These are phyloP conservation scores for Eupithecia vulgata DNA, from an alignment of 2,888 invertebrate species.

Conservation along the genomic window DNA sequence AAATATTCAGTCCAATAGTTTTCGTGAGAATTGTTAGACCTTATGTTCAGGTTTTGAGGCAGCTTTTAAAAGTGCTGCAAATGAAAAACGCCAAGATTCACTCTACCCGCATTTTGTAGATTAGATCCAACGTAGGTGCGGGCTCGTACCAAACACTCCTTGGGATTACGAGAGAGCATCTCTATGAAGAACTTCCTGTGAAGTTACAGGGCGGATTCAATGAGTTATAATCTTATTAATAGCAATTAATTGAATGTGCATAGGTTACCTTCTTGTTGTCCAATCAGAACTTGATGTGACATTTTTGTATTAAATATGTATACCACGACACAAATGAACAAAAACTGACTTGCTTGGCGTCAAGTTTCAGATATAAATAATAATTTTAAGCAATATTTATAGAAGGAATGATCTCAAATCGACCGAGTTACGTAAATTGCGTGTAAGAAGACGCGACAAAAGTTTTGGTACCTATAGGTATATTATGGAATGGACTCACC, in stretches of 20 bases:
- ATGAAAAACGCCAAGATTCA: not conserved
- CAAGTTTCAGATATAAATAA: too few relatives aligned
- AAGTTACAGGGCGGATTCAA: not conserved
- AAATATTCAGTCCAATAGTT: not conserved
- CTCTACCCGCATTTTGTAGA: slow-evolving; percentile 4
- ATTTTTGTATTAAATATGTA: too few relatives aligned
- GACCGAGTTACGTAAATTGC: too few relatives aligned
- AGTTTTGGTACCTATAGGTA: too few relatives aligned
- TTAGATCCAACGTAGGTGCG: not conserved
- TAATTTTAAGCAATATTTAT: too few relatives aligned
- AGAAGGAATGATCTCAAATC: too few relatives aligned
- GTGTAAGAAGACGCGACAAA: too few relatives aligned
- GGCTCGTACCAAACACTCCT: not conserved
- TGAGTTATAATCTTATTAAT: not conserved
- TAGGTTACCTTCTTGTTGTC: not conserved
- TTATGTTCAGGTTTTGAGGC: not conserved
- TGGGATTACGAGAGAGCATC: slow-evolving; percentile 3
- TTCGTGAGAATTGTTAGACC: not conserved
- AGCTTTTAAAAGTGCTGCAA: not conserved
- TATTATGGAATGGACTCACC: too few relatives aligned
- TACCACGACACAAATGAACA: too few relatives aligned
- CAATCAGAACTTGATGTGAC: not conserved
- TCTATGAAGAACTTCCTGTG: slow-evolving; percentile 14
- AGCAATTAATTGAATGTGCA: not conserved
- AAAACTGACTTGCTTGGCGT: too few relatives aligned